Evolutionary conservation across 2,797 vertebrate species (phyloP).

Genomic region (Molossus molossus): DNA sequence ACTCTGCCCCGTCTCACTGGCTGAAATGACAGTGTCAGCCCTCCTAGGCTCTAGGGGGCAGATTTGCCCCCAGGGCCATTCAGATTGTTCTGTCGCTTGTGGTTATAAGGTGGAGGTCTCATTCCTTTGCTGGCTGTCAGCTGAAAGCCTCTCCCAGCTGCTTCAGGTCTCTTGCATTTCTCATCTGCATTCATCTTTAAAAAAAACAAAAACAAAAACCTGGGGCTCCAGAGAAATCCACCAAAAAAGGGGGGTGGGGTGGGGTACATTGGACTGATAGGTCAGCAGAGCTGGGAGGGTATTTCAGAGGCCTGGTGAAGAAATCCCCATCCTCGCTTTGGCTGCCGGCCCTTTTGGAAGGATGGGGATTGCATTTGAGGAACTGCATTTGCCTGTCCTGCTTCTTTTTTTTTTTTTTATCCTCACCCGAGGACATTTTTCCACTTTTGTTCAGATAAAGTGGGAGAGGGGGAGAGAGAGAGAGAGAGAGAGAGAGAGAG

Average conservation of each 20-base stretch:
- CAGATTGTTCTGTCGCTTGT: neutral
- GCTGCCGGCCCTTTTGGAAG: neutral
- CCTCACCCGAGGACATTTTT: too few relatives aligned
- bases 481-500: too few relatives aligned
- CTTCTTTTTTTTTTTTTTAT: conserved; percentile 8
- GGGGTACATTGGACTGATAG: neutral
- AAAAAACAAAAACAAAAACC: too few relatives aligned
- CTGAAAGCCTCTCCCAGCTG: neutral
- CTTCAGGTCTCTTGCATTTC: neutral
- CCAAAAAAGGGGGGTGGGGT: neutral
- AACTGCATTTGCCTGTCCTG: conserved; percentile 61
- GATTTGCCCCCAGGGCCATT: neutral
- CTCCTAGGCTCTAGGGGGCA: neutral
- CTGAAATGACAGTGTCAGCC: neutral
- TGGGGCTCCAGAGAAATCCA: neutral
- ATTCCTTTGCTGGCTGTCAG: neutral
- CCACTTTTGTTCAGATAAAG: too few relatives aligned
- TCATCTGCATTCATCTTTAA: neutral
- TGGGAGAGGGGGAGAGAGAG: too few relatives aligned
- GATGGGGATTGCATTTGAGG: conserved; percentile 76
- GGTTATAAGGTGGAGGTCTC: neutral
- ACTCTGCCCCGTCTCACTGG: neutral
- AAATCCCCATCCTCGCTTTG: conserved; percentile 49
- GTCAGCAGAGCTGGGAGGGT: neutral
- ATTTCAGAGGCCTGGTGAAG: conserved; percentile 43